Evolutionary conservation across 1,140 invertebrate species (phyloP).

Genomic region (Dufourea novaeangliae): DNA sequence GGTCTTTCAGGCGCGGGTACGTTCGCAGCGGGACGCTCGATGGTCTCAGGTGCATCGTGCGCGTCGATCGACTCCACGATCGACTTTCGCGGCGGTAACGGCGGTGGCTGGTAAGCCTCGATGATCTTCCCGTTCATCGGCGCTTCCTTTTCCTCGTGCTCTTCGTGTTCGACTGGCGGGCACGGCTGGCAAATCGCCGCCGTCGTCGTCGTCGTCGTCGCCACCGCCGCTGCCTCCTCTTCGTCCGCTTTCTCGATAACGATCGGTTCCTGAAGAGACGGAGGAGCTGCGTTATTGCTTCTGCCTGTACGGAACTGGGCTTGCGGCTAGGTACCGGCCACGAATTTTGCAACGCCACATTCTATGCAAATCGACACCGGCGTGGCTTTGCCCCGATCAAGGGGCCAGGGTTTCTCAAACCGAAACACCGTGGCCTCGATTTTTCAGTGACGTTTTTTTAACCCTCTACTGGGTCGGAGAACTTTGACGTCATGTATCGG

Average conservation of each 20-base stretch:
- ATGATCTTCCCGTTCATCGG: constrained; percentile 42
- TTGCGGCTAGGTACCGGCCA: constrained; percentile 60
- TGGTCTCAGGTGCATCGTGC: constrained; percentile 42
- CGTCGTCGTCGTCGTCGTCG: constrained; percentile 55
- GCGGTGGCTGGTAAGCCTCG: constrained; percentile 24
- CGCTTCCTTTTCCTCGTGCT: constrained; percentile 58
- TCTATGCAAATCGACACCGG: constrained; percentile 75
- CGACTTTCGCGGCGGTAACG: constrained; percentile 24
- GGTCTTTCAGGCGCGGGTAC: constrained; percentile 53
- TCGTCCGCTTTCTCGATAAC: constrained; percentile 68
- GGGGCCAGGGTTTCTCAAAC: constrained; percentile 67
- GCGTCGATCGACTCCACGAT: constrained; percentile 46
- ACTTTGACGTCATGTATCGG: no score
- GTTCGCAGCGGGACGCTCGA: not conserved
- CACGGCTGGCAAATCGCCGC: constrained; percentile 58
- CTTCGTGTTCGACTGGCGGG: constrained; percentile 67
- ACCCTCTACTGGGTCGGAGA: no score
- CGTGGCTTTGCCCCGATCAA: constrained; percentile 26
- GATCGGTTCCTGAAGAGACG: constrained; percentile 73
- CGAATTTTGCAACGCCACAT: constrained; percentile 79
- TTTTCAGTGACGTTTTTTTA: no score
- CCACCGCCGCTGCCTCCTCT: constrained; percentile 54
- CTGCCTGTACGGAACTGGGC: constrained; percentile 26
- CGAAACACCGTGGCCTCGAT: no score
- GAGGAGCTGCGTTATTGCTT: constrained; percentile 42